Evolutionary conservation across 1,140 invertebrate species (phyloP), one percentile per base, ranked within the genome.

Genomic region (Pomphorhynchus laevis): DNA sequence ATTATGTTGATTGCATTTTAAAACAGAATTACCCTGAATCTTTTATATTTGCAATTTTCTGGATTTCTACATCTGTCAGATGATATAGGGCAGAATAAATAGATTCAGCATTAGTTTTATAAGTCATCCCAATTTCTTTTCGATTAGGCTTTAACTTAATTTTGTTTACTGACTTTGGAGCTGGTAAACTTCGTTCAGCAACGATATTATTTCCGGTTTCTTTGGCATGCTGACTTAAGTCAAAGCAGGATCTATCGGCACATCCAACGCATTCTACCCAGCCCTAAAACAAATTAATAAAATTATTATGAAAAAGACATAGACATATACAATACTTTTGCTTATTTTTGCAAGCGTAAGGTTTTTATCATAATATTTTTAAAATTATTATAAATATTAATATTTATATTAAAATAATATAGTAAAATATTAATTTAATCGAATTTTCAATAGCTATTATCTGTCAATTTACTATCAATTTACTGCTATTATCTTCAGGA

Each of bases 251-350:
- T 48, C 89, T 65, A 54, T 98, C 89, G 17, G 89, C 89, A 65
- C 84, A 93, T 4, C 89, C 89, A 14, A 98, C 86, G 64, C 86
- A 95, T 57, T 98, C 89, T 5, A 98, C 69, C 89, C 86, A 98
- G 12, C 89, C 86, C 63, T 74, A 61, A 14, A 55, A 52, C 49
- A 17, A 32, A n/a, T n/a, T n/a, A n/a, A n/a, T n/a, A 39, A 9
- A 45, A 20, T 23, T 36, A 18, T 16, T 4, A 31, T 20, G 14
- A 45, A 38, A 53, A 50, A n/a, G n/a, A n/a, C n/a, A n/a, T n/a
- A n/a, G n/a, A n/a, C n/a, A 0, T n/a, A 24, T n/a, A 12, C n/a
- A n/a, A n/a, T n/a, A n/a, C n/a, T n/a, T n/a, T n/a, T n/a, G n/a
- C n/a, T n/a, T n/a, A n/a, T n/a, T n/a, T n/a, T n/a, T n/a, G n/a